Evolutionary conservation across 1,140 invertebrate species (phyloP), one percentile per base, ranked within the genome.

Genomic region (Eufriesea mexicana): DNA sequence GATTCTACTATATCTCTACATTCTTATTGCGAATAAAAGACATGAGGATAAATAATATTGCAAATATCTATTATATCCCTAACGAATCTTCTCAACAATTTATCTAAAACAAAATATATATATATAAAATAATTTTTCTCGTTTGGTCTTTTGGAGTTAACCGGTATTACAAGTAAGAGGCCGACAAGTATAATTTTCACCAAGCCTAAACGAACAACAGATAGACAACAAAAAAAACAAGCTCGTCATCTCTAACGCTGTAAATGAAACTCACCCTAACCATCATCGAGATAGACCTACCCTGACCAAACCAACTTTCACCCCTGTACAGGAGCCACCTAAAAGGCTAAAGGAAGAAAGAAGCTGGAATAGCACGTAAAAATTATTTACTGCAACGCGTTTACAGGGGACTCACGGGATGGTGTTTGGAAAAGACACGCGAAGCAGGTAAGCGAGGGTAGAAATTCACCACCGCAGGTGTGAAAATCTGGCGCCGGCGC

Each of bases 401-500:
- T 47, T 57, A 42, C 66, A 42, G 61, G 28, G n/a, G 23, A 18
- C 28, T 2, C 20, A 45, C 7, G 49, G 42, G 64, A 57, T 20
- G 10, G 18, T 70, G 79, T 86, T 79, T 45, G 83, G 55, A 42
- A 75, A 77, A 79, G 83, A 72, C 42, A 64, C 51, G 66, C 12
- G 72, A 59, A 55, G 49, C 79, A 78, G 84, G 85, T 81, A 78
- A 57, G n/a, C 42, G 76, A 62, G 54, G 81, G 62, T 79, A 35
- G 84, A 80, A 72, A 79, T 77, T 82, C 67, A 28, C 35, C 80
- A 61, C 81, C 59, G 85, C 86, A 87, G 86, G 86, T 87, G 86
- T 86, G 76, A 86, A 81, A 81, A 81, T 9, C 54, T 18, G 64
- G 78, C 79, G 84, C 78, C 78, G 85, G 90, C 91, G 89, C 90